Percentiles rank a stretch among this genome's conserved stretches.
Evolutionary conservation across 2,113 vertebrate species (phyloP).

Genomic region (Entomyzon cyanotis): DNA sequence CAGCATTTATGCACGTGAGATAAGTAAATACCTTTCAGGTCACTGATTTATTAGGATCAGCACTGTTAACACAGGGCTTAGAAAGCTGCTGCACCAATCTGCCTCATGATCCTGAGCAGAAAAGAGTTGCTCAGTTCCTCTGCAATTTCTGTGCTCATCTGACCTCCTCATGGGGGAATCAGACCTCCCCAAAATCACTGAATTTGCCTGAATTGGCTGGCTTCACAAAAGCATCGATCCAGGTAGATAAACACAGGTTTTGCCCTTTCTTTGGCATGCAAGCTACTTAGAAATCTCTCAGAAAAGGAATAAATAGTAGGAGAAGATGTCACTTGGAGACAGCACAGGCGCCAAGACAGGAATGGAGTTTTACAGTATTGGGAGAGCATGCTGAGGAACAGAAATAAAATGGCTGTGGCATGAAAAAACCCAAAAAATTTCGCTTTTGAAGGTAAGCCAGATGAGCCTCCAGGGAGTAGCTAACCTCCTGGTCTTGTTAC

Average conservation of each 20-base stretch:
- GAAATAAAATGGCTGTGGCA: neutral
- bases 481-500: constrained; percentile 48
- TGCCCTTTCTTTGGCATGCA: neutral
- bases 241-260: neutral
- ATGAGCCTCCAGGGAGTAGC: neutral
- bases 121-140: neutral
- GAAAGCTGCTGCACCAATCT: neutral
- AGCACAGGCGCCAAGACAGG: neutral
- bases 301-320: neutral
- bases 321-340: neutral
- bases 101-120: neutral
- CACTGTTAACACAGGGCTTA: neutral
- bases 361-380: neutral
- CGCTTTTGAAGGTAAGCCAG: constrained; percentile 28
- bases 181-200: neutral
- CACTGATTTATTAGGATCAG: neutral
- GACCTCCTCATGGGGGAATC: neutral
- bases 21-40: neutral
- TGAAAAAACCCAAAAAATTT: neutral
- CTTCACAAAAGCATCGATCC: neutral
- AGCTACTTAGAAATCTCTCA: neutral
- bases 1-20: neutral
- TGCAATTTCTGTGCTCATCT: neutral
- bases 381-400: neutral
- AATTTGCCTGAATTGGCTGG: neutral